phyloP scores from a whole-genome alignment of 1,140 invertebrate species.

The Drosophila bipectinata region DNA sequence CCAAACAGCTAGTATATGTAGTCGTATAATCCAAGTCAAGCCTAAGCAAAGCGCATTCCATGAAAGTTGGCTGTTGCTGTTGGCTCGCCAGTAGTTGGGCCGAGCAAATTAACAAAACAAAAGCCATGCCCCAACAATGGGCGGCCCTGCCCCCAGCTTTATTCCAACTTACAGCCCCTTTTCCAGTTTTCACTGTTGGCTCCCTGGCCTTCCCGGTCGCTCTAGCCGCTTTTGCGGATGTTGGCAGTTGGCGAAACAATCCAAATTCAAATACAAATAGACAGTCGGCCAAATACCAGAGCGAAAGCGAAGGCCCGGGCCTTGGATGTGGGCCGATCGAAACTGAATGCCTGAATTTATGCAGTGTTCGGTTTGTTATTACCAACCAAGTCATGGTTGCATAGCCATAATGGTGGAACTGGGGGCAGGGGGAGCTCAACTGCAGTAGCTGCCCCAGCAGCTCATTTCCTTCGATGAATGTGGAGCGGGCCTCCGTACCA shows the following conservation, averaged over 20 bases:
- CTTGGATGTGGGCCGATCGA: not conserved
- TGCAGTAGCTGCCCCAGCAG: conserved; percentile 30
- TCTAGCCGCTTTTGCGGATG: conserved; percentile 10
- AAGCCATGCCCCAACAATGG: conserved; percentile 66
- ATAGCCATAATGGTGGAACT: not conserved
- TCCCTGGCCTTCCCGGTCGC: not conserved
- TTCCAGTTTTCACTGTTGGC: not conserved
- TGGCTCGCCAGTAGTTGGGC: conserved; percentile 35
- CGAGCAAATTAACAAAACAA: conserved; percentile 77
- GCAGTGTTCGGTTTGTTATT: conserved; percentile 81
- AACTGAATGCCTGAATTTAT: conserved; percentile 76
- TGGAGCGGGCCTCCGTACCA: not conserved
- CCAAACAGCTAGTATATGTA: conserved; percentile 3
- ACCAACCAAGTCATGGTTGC: conserved; percentile 50
- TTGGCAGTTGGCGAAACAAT: conserved; percentile 54
- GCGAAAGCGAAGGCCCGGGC: conserved; percentile 59
- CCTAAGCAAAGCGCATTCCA: conserved; percentile 55
- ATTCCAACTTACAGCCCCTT: not conserved
- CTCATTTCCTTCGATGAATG: conserved; percentile 57
- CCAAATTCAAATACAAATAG: conserved; percentile 52
- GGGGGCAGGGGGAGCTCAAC: conserved; percentile 23
- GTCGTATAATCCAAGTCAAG: conserved; percentile 56
- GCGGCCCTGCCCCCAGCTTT: conserved; percentile 10
- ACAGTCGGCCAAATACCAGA: conserved; percentile 77
- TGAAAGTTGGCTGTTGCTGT: conserved; percentile 34